Percentiles rank a stretch among this genome's conserved stretches.
These are phyloP conservation scores for Pomacea maculata DNA, from an alignment of 1,140 invertebrate genomes.

Conservation along the genomic window DNA sequence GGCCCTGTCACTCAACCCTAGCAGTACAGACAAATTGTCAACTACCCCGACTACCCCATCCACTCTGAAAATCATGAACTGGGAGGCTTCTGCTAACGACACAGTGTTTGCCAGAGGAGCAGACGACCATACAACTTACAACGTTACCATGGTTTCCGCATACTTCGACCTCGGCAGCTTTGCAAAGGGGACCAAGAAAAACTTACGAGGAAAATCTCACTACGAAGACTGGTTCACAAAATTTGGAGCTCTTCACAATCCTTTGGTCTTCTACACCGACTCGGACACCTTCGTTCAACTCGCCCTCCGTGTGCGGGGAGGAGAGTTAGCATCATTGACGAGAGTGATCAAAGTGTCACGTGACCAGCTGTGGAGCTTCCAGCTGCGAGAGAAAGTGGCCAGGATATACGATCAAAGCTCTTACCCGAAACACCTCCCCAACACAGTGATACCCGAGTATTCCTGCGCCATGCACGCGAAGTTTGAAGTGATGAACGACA, in stretches of 20 bases:
- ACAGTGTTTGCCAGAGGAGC: too few species aligned
- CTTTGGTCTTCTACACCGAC: constrained; percentile 38
- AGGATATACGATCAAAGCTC: constrained; percentile 40
- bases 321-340: constrained; percentile 37
- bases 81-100: too few species aligned
- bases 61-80: too few species aligned
- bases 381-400: constrained; percentile 31
- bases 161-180: background rate
- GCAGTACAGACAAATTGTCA: too few species aligned
- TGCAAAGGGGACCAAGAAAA: background rate
- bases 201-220: too few species aligned
- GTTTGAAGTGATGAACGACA: constrained; percentile 43
- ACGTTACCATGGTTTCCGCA: constrained; percentile 4
- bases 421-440: constrained; percentile 48
- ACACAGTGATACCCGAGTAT: constrained; percentile 47
- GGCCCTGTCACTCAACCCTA: too few species aligned
- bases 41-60: too few species aligned
- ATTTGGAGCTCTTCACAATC: constrained; percentile 31
- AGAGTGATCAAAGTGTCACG: constrained; percentile 38
- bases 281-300: constrained; percentile 16
- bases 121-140: too few species aligned
- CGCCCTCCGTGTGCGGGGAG: constrained; percentile 22
- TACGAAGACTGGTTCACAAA: constrained; percentile 39
- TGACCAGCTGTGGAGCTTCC: constrained; percentile 51
- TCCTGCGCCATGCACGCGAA: constrained; percentile 55